phyloP scores from a whole-genome alignment of 30 jellyfish, hydroid and myxozoan species.

The Chrysaora quinquecirrha region DNA sequence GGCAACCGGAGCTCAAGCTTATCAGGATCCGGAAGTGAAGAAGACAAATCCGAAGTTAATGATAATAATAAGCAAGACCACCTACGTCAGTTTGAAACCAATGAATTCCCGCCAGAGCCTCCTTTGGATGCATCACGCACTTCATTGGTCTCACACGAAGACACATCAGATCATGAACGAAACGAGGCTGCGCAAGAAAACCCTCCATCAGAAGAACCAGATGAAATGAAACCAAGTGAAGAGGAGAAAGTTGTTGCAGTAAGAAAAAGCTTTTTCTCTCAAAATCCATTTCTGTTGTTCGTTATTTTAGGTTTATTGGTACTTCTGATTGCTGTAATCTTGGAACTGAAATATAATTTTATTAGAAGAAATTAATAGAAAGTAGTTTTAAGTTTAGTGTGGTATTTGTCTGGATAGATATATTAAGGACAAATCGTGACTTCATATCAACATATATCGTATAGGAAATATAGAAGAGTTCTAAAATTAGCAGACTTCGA shows the following conservation, averaged over 20 bases:
- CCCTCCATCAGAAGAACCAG: slow-evolving; percentile 42
- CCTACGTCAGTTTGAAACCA: slow-evolving; percentile 76
- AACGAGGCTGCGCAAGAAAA: slow-evolving; percentile 12
- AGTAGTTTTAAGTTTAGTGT: not conserved
- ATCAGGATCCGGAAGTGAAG: slow-evolving; percentile 40
- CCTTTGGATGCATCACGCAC: slow-evolving; percentile 80
- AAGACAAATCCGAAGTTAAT: slow-evolving; percentile 21
- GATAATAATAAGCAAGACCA: slow-evolving; percentile 47
- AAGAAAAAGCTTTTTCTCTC: not conserved
- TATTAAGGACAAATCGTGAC: too few species aligned
- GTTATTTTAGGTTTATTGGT: slow-evolving; percentile 28
- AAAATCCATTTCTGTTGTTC: slow-evolving; percentile 6
- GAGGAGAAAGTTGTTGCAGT: slow-evolving; percentile 34
- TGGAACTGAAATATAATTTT: slow-evolving; percentile 50
- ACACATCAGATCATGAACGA: slow-evolving; percentile 47
- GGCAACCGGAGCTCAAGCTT: slow-evolving; percentile 40
- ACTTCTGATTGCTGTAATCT: slow-evolving; percentile 30
- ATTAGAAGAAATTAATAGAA: slow-evolving; percentile 13
- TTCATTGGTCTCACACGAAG: slow-evolving; percentile 73
- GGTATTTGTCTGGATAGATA: not conserved
- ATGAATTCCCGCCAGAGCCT: slow-evolving; percentile 83
- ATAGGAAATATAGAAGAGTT: too few species aligned
- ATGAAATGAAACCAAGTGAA: slow-evolving; percentile 20
- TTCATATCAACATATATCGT: too few species aligned
- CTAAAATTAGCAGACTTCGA: too few species aligned